phyloP scores from a whole-genome alignment of 2,888 invertebrate genomes.

The Trileptium ribeirensis region DNA sequence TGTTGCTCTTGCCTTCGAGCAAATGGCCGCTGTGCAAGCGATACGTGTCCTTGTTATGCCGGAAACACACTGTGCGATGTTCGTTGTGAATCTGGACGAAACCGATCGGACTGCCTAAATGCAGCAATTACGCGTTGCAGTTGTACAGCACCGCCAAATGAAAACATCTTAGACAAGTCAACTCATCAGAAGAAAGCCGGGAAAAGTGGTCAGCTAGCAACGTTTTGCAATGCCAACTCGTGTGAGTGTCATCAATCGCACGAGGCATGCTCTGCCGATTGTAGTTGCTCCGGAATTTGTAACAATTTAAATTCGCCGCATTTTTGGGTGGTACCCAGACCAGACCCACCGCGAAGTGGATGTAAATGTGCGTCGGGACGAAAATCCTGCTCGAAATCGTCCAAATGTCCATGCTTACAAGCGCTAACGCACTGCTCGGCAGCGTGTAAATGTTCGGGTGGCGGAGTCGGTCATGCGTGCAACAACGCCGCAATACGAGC shows the following conservation, averaged over 20 bases:
- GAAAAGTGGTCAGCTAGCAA: background rate
- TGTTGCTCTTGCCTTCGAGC: background rate
- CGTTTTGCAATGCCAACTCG: background rate
- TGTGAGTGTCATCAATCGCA: background rate
- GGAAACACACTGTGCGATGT: background rate
- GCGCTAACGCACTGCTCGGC: background rate
- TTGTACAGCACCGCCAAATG: background rate
- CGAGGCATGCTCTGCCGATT: background rate
- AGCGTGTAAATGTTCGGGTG: background rate
- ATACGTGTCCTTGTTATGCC: background rate
- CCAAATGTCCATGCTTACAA: background rate
- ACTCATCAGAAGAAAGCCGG: background rate
- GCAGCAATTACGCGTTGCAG: background rate
- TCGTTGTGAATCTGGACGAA: background rate
- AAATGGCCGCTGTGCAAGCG: background rate
- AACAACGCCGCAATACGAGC: background rate
- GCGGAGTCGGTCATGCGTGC: background rate
- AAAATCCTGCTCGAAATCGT: background rate
- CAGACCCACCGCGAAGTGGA: background rate
- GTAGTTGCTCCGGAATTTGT: background rate
- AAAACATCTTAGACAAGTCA: background rate
- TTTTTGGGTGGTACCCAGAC: background rate
- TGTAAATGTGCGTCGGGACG: background rate
- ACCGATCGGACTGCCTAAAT: background rate
- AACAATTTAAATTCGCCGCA: background rate